Evolutionary conservation across 1,140 invertebrate species (phyloP).

Genomic region (Anthonomus grandis): DNA sequence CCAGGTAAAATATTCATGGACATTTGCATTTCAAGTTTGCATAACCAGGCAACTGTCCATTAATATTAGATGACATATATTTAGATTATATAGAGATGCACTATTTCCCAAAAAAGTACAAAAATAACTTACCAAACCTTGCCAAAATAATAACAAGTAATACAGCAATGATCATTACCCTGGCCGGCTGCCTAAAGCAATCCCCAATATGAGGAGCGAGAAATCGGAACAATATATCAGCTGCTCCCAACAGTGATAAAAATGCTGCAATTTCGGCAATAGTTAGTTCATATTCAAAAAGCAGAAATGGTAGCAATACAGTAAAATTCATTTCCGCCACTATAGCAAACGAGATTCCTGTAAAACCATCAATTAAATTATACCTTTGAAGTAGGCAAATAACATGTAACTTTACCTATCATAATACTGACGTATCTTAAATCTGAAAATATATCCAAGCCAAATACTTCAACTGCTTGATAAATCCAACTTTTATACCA

Average conservation of each 20-base stretch:
- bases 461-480: slow-evolving; percentile 60
- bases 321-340: slow-evolving; percentile 70
- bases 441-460: slow-evolving; percentile 63
- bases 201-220: slow-evolving; percentile 60
- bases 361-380: too few relatives aligned
- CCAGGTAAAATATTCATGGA: not conserved
- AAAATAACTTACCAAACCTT: slow-evolving; percentile 47
- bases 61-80: too few relatives aligned
- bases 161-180: slow-evolving; percentile 46
- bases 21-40: too few relatives aligned
- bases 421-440: slow-evolving; percentile 65
- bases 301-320: slow-evolving; percentile 64
- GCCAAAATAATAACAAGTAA: slow-evolving; percentile 40
- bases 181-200: slow-evolving; percentile 41
- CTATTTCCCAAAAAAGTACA: too few relatives aligned
- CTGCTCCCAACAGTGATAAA: slow-evolving; percentile 58
- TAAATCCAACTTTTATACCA: slow-evolving; percentile 46
- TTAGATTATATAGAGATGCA: too few relatives aligned
- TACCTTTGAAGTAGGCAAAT: too few relatives aligned
- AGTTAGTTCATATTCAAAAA: slow-evolving; percentile 58
- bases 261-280: slow-evolving; percentile 58
- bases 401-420: slow-evolving; percentile 43
- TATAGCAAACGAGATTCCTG: slow-evolving; percentile 60
- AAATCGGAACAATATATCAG: slow-evolving; percentile 60
- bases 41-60: too few relatives aligned